These are phyloP conservation scores for Hystrix cristata DNA, from an alignment of 2,113 vertebrate species.

Conservation along the genomic window DNA sequence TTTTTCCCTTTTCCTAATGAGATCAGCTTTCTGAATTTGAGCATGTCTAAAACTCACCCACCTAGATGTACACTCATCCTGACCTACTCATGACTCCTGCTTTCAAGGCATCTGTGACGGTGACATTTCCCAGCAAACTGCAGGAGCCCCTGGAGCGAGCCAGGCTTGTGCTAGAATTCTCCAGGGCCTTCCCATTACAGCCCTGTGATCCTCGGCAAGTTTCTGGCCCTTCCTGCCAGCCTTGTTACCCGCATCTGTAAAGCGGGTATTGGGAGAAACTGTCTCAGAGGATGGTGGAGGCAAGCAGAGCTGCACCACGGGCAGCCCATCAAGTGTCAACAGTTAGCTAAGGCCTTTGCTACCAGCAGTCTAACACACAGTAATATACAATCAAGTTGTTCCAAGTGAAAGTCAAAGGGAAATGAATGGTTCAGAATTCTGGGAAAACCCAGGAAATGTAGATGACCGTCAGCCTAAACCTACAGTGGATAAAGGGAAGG, in stretches of 20 bases:
- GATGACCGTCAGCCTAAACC: neutral
- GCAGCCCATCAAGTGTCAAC: neutral
- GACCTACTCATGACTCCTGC: neutral
- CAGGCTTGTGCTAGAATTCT: neutral
- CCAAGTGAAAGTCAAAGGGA: neutral
- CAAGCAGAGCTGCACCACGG: rapidly evolving
- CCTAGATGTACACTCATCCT: neutral
- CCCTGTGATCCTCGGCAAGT: neutral
- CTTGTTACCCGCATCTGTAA: neutral
- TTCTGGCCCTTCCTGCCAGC: neutral
- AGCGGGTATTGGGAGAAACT: neutral
- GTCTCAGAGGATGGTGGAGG: neutral
- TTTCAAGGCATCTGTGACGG: neutral
- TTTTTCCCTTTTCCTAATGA: slow-evolving; percentile 9
- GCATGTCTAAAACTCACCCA: neutral
- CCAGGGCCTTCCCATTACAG: neutral
- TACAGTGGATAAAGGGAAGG: neutral
- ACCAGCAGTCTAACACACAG: too few relatives aligned
- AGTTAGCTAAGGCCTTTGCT: neutral
- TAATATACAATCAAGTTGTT: neutral
- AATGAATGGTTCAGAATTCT: slow-evolving; percentile 2
- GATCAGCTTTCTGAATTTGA: slow-evolving; percentile 19
- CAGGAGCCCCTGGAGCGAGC: neutral
- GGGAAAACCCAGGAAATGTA: neutral
- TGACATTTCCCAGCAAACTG: neutral